These are phyloP conservation scores for Papilio polyxenes DNA, from an alignment of 1,140 invertebrate genomes.

Conservation along the genomic window DNA sequence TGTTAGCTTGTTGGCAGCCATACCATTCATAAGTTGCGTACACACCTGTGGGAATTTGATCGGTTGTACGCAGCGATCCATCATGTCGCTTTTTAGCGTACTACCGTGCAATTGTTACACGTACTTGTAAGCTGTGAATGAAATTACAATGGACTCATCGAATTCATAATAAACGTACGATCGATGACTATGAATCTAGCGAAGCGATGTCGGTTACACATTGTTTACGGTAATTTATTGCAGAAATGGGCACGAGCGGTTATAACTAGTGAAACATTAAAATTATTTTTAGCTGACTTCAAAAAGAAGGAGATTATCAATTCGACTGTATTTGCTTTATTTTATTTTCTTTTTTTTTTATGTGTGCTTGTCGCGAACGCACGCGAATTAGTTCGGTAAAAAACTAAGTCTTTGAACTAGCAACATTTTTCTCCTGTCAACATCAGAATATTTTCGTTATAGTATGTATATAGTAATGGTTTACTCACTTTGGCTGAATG, in stretches of 20 bases:
- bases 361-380: too few relatives aligned
- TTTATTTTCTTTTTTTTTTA: too few relatives aligned
- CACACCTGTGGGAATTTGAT: conserved; percentile 7
- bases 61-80: conserved; percentile 8
- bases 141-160: background rate
- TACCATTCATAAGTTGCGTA: conserved; percentile 4
- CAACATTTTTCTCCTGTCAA: too few relatives aligned
- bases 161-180: conserved; percentile 19
- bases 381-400: too few relatives aligned
- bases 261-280: background rate
- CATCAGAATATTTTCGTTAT: too few relatives aligned
- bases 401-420: too few relatives aligned
- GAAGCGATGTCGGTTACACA: background rate
- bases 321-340: too few relatives aligned
- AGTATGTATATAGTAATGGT: too few relatives aligned
- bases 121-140: conserved; percentile 17
- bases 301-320: too few relatives aligned
- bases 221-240: conserved; percentile 6
- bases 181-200: conserved; percentile 10
- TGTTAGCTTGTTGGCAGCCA: background rate
- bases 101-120: conserved; percentile 18
- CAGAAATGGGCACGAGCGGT: background rate
- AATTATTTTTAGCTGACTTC: too few relatives aligned
- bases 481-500: too few relatives aligned
- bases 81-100: conserved; percentile 16